Base-by-base conservation (phyloP, 2,888 invertebrate genomes). In the Harpalus rubripes region DNA sequence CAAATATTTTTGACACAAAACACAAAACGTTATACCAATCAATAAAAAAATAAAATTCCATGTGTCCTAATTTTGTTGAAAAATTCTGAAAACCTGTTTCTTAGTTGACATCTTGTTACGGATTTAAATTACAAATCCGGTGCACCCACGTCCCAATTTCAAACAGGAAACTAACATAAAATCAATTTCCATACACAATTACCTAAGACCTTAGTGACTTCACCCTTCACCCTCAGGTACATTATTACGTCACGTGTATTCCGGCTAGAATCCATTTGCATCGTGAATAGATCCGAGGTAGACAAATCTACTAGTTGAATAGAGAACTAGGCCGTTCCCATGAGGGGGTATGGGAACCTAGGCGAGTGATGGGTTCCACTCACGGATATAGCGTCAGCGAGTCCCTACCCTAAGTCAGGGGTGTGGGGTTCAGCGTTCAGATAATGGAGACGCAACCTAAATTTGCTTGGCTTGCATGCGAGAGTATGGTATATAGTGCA, bases 261-360 rank as follows among this genome's bases (percentile, higher is more conserved):
- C 68, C n/a, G 10, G 10, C 0, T 44, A 41, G 26, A 16, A 44
- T 74, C 15, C 44, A 74, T 74, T 74, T 74, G 44, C 72, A 74
- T 74, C 16, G 18, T 74, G 72, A 74, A 74, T 74, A 74, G 72
- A 16, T 44, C 44, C 18, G 41, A 68, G 68, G 68, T 41, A 68
- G 68, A 68, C 68, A 68, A 76, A 56, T 78, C 56, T 78, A 18
- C 15, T 22, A 78, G 52, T 58, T 78, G 78, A 78, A 78, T 78
- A 78, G 78, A 78, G 78, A 78, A 78, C 56, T 78, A 78, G 78
- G 78, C 59, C 78, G 78, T 78, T 78, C 78, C 78, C 78, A 78
- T 78, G 78, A 56, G 56, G 78, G 78, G 78, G 32, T 78, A 78
- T 78, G 78, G 78, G 78, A 78, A 78, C 56, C 72, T 16, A 10